Conservation (phyloP, 1,140 invertebrate species). For the Atta cephalotes region DNA sequence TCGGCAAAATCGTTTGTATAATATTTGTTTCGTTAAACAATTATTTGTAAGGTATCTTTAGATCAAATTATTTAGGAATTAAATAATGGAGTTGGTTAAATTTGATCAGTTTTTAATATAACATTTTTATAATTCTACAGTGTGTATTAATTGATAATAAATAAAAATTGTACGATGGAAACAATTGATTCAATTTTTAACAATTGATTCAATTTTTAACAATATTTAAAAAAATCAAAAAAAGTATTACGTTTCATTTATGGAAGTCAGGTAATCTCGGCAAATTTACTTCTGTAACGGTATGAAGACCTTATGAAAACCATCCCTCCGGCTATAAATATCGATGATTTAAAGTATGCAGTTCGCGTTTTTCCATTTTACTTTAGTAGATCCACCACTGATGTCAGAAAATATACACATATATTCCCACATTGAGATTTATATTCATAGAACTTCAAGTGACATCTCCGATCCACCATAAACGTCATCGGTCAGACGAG, state of each 20-base stretch:
- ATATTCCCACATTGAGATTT: conserved; percentile 48
- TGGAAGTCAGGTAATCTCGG: conserved; percentile 15
- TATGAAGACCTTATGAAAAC: conserved; percentile 37
- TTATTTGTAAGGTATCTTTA: background rate
- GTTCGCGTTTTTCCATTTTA: conserved; percentile 42
- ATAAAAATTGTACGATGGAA: background rate
- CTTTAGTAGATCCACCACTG: conserved; percentile 9
- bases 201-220: background rate
- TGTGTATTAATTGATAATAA: background rate
- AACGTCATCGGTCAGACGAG: conserved; percentile 26
- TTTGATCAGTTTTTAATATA: background rate
- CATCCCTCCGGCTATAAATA: conserved; percentile 55
- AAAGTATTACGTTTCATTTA: background rate
- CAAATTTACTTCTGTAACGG: background rate
- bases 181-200: background rate
- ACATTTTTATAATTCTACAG: background rate
- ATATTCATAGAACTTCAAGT: conserved; percentile 51
- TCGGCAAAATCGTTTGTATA: background rate
- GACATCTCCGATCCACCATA: conserved; percentile 11
- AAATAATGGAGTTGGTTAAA: background rate
- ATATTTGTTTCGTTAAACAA: background rate
- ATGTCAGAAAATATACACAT: conserved; percentile 46
- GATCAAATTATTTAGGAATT: background rate
- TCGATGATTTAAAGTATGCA: conserved; percentile 65
- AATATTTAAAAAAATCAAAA: background rate